Evolutionary conservation across 2,797 vertebrate genomes (phyloP), one percentile per base, ranked within the genome.

Genomic region (Myotis planiceps): DNA sequence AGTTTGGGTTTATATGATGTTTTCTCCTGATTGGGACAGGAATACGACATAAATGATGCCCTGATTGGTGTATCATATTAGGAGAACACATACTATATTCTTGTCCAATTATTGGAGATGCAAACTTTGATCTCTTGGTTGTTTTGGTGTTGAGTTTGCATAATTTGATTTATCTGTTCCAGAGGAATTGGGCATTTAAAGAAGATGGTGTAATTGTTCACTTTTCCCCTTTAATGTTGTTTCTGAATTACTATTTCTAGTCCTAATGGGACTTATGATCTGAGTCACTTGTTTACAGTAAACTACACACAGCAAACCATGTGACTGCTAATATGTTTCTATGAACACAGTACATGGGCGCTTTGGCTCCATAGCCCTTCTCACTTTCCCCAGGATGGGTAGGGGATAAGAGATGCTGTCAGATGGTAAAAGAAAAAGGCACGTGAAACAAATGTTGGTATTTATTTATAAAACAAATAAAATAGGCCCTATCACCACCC

Each of bases 401-500:
- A 47, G 49, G 18, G 39, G 68, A n/a, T 49, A 27, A 78, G 27
- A 66, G 34, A 42, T 91, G 34, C 37, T 69, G 51, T 69, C 60
- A 81, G 45, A n/a, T 65, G 79, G 60, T 88, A n/a, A 84, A 72
- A 82, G 58, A 82, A 80, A 96, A 92, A 80, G 19, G 8, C 68
- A 29, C 34, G 7, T 19, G 45, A 79, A 90, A 55, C 78, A 65
- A 47, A 93, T 58, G 68, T 69, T 85, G 37, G 2, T 80, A 88
- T 96, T 97, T 86, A 90, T 96, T 97, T 95, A 75, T 93, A 90
- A 94, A 96, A 83, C 86, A 95, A 94, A 84, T 47, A 74, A 34
- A 86, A 76, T 45, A 47, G 81, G 23, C 51, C 66, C 8, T 16
- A 4, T 42, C 27, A 6, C 74, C 51, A 76, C 55, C 27, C 65